A percentile compares a stretch with the other conserved stretches of the same genome.
Conservation (phyloP, 1,140 invertebrate genomes). For the Cecropterus lyciades region DNA sequence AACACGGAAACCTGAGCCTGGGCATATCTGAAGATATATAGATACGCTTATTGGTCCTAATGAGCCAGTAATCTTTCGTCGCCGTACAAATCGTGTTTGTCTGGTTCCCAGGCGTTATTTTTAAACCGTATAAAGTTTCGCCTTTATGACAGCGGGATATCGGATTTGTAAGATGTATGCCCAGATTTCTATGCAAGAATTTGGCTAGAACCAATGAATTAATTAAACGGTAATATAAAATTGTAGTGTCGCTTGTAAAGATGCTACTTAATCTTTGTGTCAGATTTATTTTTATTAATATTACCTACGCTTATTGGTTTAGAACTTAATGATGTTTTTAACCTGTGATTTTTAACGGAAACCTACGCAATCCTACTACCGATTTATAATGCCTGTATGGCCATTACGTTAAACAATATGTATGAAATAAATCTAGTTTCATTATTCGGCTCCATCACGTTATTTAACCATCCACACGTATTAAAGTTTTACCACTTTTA, state of each 20-base stretch:
- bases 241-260: slow-evolving; percentile 10
- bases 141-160: slow-evolving; percentile 6
- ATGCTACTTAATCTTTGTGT: slow-evolving; percentile 25
- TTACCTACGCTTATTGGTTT: background rate
- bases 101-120: slow-evolving; percentile 14
- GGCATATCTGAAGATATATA: slow-evolving; percentile 20
- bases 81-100: slow-evolving; percentile 11
- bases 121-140: slow-evolving; percentile 19
- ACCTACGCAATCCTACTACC: background rate
- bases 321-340: background rate
- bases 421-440: too few species aligned
- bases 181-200: slow-evolving; percentile 24
- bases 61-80: slow-evolving; percentile 21
- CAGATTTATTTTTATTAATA: slow-evolving; percentile 22
- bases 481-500: too few species aligned
- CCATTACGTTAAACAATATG: too few species aligned
- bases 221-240: slow-evolving; percentile 10
- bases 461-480: too few species aligned
- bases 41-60: slow-evolving; percentile 17
- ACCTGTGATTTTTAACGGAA: background rate
- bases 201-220: slow-evolving; percentile 22
- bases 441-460: too few species aligned
- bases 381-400: too few species aligned
- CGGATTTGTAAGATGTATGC: slow-evolving; percentile 13
- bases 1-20: slow-evolving; percentile 19